Conservation (phyloP, 2,113 vertebrate genomes). For the Protobothrops mucrosquamatus region DNA sequence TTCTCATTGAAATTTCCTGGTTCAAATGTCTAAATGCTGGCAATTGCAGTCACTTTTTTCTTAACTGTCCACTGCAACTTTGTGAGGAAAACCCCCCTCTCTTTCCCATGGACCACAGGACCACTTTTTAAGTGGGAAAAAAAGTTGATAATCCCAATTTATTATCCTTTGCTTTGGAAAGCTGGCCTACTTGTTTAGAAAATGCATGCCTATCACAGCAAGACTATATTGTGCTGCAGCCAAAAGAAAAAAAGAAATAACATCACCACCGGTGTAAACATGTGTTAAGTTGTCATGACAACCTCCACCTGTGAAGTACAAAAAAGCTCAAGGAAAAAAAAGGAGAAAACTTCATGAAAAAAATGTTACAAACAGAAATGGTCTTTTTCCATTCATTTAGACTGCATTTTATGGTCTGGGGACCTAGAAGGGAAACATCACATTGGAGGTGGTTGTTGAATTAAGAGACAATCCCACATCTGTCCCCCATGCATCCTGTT, state of each 20-base stretch:
- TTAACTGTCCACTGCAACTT: neutral
- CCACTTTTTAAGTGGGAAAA: neutral
- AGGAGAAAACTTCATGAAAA: neutral
- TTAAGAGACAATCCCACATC: neutral
- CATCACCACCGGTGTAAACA: constrained; percentile 24
- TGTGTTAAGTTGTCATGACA: constrained; percentile 59
- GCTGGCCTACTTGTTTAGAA: neutral
- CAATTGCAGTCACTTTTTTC: neutral
- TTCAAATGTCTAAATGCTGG: neutral
- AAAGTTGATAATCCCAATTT: neutral
- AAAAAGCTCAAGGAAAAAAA: constrained; percentile 4
- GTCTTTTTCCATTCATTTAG: neutral
- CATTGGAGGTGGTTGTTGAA: neutral
- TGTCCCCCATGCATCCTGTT: neutral
- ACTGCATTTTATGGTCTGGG: neutral
- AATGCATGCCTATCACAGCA: neutral
- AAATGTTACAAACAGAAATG: constrained; percentile 10
- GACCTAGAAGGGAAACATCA: neutral
- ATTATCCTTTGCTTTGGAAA: neutral
- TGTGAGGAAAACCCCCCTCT: neutral
- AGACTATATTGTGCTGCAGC: constrained; percentile 10
- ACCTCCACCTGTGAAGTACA: constrained; percentile 37
- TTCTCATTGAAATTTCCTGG: neutral
- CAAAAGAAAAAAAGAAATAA: constrained; percentile 42
- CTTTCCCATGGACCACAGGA: neutral